These are phyloP conservation scores for Harmothoe impar DNA, from an alignment of 2,888 invertebrate species.

Conservation along the genomic window DNA sequence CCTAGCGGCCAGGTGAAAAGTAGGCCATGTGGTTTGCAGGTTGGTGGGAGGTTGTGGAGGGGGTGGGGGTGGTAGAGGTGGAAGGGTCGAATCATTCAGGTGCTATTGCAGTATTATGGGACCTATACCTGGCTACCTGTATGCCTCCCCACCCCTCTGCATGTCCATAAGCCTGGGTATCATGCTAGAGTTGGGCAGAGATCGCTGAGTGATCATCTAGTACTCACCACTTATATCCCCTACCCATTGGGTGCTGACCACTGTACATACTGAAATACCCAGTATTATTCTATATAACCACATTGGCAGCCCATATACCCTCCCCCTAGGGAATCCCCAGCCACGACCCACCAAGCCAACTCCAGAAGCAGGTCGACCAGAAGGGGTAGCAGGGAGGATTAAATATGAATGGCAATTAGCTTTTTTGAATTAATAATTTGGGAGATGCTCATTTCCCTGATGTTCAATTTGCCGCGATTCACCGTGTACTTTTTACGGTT, in stretches of 20 bases:
- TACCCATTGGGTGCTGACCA: background rate
- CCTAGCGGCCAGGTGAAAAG: constrained; percentile 33
- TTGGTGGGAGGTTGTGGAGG: background rate
- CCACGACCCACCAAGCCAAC: background rate
- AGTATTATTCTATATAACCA: background rate
- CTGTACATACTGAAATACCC: background rate
- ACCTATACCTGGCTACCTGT: background rate
- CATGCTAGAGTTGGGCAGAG: background rate
- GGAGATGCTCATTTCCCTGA: constrained; percentile 53
- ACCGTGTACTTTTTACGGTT: background rate
- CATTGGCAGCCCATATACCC: background rate
- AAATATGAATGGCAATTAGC: constrained; percentile 53
- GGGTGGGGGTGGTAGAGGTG: background rate
- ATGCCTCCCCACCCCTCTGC: too few relatives aligned
- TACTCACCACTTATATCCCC: background rate
- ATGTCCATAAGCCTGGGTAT: background rate
- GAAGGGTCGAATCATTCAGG: background rate
- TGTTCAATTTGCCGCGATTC: constrained; percentile 52
- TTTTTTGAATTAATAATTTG: constrained; percentile 58
- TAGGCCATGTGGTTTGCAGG: constrained; percentile 27
- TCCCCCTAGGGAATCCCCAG: background rate
- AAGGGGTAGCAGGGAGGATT: background rate
- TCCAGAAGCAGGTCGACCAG: too few relatives aligned
- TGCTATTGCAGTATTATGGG: background rate
- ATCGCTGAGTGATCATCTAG: background rate